Evolutionary conservation across 2,797 vertebrate genomes (phyloP).

Genomic region (Phataginus tetradactyla): DNA sequence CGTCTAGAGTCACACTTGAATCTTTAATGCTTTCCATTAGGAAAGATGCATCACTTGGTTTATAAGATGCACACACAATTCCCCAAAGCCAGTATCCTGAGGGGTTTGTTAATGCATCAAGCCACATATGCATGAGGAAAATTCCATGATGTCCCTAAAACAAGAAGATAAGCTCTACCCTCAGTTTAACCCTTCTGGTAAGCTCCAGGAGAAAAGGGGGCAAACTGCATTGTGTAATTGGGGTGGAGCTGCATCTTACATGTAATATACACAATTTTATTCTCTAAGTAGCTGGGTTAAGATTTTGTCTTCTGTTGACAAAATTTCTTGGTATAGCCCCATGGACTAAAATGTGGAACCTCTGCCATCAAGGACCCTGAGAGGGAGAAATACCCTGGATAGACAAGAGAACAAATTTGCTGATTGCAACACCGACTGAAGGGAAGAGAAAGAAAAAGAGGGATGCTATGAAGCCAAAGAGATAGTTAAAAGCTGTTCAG

Average conservation of each 20-base stretch:
- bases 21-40: conserved; percentile 75
- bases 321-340: background rate
- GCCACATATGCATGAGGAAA: conserved; percentile 52
- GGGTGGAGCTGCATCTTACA: background rate
- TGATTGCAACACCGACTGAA: background rate
- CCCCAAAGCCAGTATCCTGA: conserved; percentile 61
- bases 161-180: conserved; percentile 42
- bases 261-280: conserved; percentile 5
- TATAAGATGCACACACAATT: conserved; percentile 65
- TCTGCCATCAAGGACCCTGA: background rate
- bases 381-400: background rate
- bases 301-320: conserved; percentile 33
- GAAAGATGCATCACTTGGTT: conserved; percentile 66
- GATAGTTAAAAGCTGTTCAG: background rate
- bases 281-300: background rate
- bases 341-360: background rate
- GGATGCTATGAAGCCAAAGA: background rate
- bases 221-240: conserved; percentile 17
- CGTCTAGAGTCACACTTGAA: conserved; percentile 80
- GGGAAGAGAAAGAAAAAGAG: background rate
- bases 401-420: background rate
- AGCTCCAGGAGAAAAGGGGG: conserved; percentile 24
- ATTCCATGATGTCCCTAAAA: conserved; percentile 56
- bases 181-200: background rate
- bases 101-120: conserved; percentile 68